Evolutionary conservation across 2,888 invertebrate genomes (phyloP), one percentile per base, ranked within the genome.

Genomic region (Noctua pronuba): DNA sequence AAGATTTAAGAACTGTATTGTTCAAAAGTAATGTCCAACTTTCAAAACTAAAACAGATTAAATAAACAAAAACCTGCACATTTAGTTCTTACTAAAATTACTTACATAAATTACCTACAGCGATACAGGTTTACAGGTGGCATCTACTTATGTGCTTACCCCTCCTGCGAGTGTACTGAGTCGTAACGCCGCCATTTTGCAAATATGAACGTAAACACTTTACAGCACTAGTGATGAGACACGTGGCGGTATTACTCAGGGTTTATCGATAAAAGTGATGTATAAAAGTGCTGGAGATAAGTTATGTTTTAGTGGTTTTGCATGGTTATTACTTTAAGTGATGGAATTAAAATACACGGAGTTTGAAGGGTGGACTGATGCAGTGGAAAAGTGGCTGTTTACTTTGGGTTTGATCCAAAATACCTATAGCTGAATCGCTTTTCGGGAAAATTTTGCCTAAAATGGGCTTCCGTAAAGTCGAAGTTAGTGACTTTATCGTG

Each of bases 181-280:
- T 83, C 83, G 88, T 88, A 88, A 87, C 77, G 77, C 84, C 79
- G 90, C 89, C 89, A 90, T 91, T 91, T 91, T 89, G 90, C 85
- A 89, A 89, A 89, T 91, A 90, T 88, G 85, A 88, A 88, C 87
- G 84, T 90, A 90, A 91, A 89, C 86, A 89, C 84, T 90, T 88
- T 90, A 89, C 85, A 82, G 66, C 67, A 52, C 75, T 87, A 89
- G 90, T 85, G 89, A 68, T 83, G 90, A 10, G 64, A 66, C 77
- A 55, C 35, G 46, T 75, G 72, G 74, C 60, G 78, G 78, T 74
- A 62, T 80, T 41, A 58, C 18, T n/a, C 38, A 6, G n/a, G 64
- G 31, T 77, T 7, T 58, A 52, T 83, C 83, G 79, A 83, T 83
- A 74, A 58, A 73, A 49, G 18, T 83, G 60, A 18, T 28, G 55